Evolutionary conservation across 2,888 invertebrate genomes (phyloP), one percentile per base, ranked within the genome.

Genomic region (Dicyrtoma fusca): DNA sequence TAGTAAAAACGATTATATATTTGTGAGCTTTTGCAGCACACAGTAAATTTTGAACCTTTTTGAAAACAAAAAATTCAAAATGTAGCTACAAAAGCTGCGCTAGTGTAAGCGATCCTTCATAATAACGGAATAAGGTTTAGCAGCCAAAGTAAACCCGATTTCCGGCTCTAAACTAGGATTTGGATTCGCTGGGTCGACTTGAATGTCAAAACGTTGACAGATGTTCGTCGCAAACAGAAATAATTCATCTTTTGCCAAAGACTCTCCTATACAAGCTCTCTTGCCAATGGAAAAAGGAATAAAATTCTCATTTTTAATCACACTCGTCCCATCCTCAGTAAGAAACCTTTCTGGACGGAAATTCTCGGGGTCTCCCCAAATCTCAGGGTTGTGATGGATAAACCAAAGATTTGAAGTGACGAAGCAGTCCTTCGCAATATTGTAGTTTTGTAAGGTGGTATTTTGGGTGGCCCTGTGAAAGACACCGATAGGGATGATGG

Each of bases 341-440:
- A 79, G 69, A 65, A 77, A 77, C 11, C 79, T 51, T 53, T 75
- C 74, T 3, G 79, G 79, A 4, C 79, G 70, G 51, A 79, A 79
- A 6, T 53, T 68, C 4, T 76, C 45, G 4, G 34, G 51, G 11
- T 19, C 51, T 3, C 51, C 51, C 51, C 51, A 51, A 51, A 51
- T 51, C 11, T 51, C 19, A 3, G 51, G 51, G 11, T 57, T 23
- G 57, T 57, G 57, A 23, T 57, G 57, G 19, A 57, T 57, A 5
- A 5, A 14, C 4, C 11, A 5, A 21, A 57, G 17, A 21, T 57
- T 57, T 53, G 53, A 19, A 13, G 14, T 57, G 23, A n/a, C n/a
- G n/a, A n/a, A n/a, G n/a, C n/a, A n/a, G n/a, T 11, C 57, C 19
- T 57, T 57, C 23, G 6, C 5, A 14, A 57, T n/a, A 5, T 5